Evolutionary conservation across 2,797 vertebrate species (phyloP).

Genomic region (Anniella stebbinsi): DNA sequence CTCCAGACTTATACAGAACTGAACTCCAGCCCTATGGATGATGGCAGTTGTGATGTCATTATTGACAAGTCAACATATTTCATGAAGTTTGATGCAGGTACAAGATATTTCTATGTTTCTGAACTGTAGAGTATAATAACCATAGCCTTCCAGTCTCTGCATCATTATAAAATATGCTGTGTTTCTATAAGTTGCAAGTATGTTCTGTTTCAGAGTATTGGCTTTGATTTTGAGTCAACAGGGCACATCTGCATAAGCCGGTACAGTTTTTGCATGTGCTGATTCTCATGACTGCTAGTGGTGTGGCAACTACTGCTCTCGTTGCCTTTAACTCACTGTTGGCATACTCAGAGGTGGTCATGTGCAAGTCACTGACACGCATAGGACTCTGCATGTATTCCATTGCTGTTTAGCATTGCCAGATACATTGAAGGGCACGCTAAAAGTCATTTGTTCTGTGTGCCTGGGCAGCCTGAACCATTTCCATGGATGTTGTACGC

Average conservation of each 20-base stretch:
- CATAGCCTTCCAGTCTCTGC: background rate
- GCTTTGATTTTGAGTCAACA: background rate
- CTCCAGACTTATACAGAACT: conserved; percentile 89
- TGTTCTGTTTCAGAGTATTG: background rate
- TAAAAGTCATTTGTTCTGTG: background rate
- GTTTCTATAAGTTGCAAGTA: background rate
- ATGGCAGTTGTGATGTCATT: conserved; percentile 88
- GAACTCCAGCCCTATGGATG: conserved; percentile 84
- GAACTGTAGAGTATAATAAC: background rate
- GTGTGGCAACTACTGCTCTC: background rate
- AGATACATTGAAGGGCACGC: background rate
- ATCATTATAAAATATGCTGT: background rate
- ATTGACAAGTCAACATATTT: conserved; percentile 92
- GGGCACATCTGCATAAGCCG: background rate
- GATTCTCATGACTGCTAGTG: background rate
- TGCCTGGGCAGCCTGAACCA: background rate
- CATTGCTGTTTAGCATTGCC: background rate
- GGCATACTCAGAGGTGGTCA: background rate
- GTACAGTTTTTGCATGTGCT: background rate
- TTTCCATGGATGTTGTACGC: background rate
- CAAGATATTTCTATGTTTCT: conserved; percentile 41
- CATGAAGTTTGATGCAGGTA: conserved; percentile 98
- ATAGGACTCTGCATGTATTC: background rate
- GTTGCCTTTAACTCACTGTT: background rate
- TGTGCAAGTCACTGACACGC: background rate